Base-by-base conservation (phyloP, 2,888 invertebrate species). In the Napeogenes sylphis region DNA sequence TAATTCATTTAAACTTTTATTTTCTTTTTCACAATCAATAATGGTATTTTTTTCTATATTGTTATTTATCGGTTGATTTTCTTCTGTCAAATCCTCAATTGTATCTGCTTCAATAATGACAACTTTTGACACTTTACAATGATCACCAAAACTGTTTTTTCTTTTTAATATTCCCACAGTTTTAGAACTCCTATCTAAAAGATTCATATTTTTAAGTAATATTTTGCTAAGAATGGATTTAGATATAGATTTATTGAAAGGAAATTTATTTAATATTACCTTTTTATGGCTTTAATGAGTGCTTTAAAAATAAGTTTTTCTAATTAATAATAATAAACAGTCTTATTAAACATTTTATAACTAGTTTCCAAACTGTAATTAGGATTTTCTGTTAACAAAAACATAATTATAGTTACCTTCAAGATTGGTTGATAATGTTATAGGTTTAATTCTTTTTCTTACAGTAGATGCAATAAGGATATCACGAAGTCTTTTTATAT, bases 401-500 rank as follows among this genome's bases (percentile, higher is more conserved):
- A 21, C 21, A 21, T 21, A 21, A 21, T 21, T 21, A 21, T 21
- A 1, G 21, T 42, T 69, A 75, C 74, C 67, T 61, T 65, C 69
- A 21, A 73, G 42, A 30, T 73, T 64, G 12, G 66, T 75, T 56
- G 72, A 61, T 56, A 85, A 67, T 21, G 84, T 84, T n/a, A 78
- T 71, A 46, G 82, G 75, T 45, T 76, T 61, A 0, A 77, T 80
- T 67, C 77, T 78, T 71, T 76, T 82, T 58, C 73, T 78, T 21
- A 55, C 32, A 53, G 59, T 71, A 57, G 71, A 70, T 2, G 64
- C 56, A 59, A 77, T 79, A 12, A 86, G 63, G 3, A 69, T 68
- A 13, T 83, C 77, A 72, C 79, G 79, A 13, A 88, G 71, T 4
- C 72, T 67, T 68, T 79, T 82, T 1, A 88, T 64, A 63, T 81